Evolutionary conservation across 1,140 invertebrate species (phyloP).

Genomic region (Leptinotarsa undecemlineata): DNA sequence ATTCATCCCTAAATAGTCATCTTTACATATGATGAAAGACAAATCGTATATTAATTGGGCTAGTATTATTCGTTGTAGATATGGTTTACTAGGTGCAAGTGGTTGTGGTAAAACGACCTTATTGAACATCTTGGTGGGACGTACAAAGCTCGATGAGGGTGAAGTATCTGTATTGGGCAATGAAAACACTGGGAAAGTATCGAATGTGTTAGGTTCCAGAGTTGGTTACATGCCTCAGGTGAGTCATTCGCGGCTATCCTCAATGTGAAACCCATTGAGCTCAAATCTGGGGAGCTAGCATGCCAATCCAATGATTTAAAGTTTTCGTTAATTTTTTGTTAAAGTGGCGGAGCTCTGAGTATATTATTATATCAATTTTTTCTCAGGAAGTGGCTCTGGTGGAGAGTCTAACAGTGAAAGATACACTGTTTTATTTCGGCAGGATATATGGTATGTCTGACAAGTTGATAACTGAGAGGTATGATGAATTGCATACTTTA

Average conservation of each 20-base stretch:
- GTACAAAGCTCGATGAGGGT: conserved; percentile 72
- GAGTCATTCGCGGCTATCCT: conserved; percentile 22
- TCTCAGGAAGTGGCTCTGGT: conserved; percentile 82
- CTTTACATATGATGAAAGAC: too few relatives aligned
- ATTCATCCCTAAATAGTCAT: too few relatives aligned
- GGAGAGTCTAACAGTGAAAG: conserved; percentile 82
- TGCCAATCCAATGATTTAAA: too few relatives aligned
- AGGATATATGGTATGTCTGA: conserved; percentile 79
- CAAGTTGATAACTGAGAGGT: conserved; percentile 67
- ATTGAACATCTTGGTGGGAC: conserved; percentile 82
- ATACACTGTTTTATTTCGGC: conserved; percentile 87
- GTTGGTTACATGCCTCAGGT: conserved; percentile 85
- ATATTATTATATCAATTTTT: background rate
- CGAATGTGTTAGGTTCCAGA: conserved; percentile 74
- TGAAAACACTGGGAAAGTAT: conserved; percentile 69
- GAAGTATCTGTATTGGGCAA: conserved; percentile 78
- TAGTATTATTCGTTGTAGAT: conserved; percentile 60
- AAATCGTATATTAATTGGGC: too few relatives aligned
- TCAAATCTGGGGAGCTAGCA: too few relatives aligned
- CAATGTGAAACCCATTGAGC: too few relatives aligned
- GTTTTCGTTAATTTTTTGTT: background rate
- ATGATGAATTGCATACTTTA: conserved; percentile 70
- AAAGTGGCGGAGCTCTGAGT: background rate
- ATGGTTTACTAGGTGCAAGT: conserved; percentile 82
- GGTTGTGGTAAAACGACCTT: conserved; percentile 86